phyloP scores from a whole-genome alignment of 2,113 vertebrate genomes.

The Poeciliopsis prolifica region DNA sequence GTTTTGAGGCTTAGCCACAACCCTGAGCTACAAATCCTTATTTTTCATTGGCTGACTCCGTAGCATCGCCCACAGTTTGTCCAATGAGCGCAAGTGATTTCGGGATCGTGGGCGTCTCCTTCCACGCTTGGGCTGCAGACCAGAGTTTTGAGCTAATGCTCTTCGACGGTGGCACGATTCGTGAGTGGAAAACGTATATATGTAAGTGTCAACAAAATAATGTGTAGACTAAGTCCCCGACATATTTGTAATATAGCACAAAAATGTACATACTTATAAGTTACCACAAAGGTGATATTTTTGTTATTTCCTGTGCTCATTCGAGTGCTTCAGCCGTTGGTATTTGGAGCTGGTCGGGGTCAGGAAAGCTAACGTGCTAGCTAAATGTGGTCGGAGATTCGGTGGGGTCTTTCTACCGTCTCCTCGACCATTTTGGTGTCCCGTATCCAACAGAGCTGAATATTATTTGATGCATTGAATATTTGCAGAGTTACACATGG shows the following conservation, averaged over 20 bases:
- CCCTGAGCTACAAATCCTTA: accelerated
- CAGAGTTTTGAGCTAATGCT: conserved; percentile 9
- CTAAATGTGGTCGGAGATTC: conserved; percentile 29
- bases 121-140: neutral
- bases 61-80: neutral
- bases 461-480: neutral
- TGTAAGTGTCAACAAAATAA: conserved; percentile 28
- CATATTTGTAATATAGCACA: accelerated
- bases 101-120: conserved; percentile 35
- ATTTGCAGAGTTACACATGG: accelerated
- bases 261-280: accelerated
- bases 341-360: conserved; percentile 43
- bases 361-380: conserved; percentile 51
- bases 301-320: accelerated
- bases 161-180: conserved; percentile 8
- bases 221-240: accelerated
- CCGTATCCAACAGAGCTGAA: neutral
- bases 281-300: accelerated
- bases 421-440: conserved; percentile 59
- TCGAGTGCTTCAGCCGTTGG: neutral
- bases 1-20: neutral
- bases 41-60: conserved; percentile 6
- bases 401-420: conserved; percentile 36
- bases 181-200: neutral
- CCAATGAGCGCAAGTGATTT: conserved; percentile 32